A percentile compares a stretch with the other conserved stretches of the same genome.
These are phyloP conservation scores for Gnathonemus longibarbis DNA, from an alignment of 2,113 vertebrate species.

Conservation along the genomic window DNA sequence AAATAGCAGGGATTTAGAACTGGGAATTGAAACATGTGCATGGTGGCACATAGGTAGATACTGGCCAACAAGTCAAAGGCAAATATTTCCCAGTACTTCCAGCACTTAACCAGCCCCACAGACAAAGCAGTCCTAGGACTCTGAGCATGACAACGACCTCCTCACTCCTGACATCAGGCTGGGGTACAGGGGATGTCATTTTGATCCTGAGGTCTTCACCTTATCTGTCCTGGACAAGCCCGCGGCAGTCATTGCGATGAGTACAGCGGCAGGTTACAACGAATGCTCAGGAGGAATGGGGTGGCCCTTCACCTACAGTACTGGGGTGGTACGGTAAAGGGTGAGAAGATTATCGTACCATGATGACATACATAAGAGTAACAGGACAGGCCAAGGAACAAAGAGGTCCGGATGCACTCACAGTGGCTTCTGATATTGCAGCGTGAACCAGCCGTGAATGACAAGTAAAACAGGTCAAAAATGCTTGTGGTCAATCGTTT, in stretches of 20 bases:
- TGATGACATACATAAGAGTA: not conserved
- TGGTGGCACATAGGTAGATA: not conserved
- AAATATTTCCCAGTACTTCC: not conserved
- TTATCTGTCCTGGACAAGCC: not conserved
- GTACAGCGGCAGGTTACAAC: not conserved
- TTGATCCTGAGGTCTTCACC: not conserved
- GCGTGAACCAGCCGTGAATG: not conserved
- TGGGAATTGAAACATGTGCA: not conserved
- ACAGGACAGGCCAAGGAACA: not conserved
- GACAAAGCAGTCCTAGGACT: not conserved
- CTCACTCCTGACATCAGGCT: not conserved
- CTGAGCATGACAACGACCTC: not conserved
- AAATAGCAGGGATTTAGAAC: not conserved
- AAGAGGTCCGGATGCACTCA: not conserved
- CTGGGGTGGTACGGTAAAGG: not conserved
- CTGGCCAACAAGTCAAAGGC: not conserved
- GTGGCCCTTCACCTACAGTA: not conserved
- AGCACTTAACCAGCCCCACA: not conserved
- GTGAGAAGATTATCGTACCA: not conserved
- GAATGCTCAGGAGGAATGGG: not conserved
- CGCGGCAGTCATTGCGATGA: not conserved
- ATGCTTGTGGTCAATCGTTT: not conserved
- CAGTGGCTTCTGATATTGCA: not conserved
- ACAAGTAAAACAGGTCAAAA: not conserved
- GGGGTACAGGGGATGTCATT: not conserved